These are phyloP conservation scores for Sebastes fasciatus DNA, from an alignment of 2,113 vertebrate genomes.

Conservation along the genomic window DNA sequence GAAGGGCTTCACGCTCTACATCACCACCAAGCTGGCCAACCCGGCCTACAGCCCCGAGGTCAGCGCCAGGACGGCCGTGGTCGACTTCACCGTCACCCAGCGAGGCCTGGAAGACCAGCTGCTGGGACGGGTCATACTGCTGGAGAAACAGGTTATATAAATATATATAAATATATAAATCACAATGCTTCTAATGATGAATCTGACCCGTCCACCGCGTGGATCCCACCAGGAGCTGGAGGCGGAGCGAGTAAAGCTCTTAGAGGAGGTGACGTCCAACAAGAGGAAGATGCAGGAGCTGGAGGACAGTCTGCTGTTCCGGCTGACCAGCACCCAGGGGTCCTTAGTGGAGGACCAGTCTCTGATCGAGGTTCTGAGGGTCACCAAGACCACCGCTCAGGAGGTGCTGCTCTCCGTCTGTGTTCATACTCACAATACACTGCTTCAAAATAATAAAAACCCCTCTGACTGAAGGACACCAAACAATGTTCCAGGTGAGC, in stretches of 20 bases:
- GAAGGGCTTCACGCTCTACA: constrained; percentile 86
- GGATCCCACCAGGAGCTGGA: constrained; percentile 85
- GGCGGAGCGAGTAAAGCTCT: constrained; percentile 86
- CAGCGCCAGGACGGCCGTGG: constrained; percentile 86
- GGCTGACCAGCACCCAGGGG: constrained; percentile 87
- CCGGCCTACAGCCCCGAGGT: constrained; percentile 89
- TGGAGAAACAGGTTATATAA: constrained; percentile 83
- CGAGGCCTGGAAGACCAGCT: constrained; percentile 90
- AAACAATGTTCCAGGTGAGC: constrained; percentile 81
- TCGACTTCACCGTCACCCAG: constrained; percentile 90
- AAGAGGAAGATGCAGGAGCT: constrained; percentile 90
- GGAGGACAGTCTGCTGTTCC: constrained; percentile 87
- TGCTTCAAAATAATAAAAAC: neutral
- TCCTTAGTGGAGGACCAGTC: constrained; percentile 89
- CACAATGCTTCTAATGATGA: too few species aligned
- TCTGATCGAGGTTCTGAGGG: constrained; percentile 86
- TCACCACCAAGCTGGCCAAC: constrained; percentile 90
- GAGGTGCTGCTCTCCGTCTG: constrained; percentile 76
- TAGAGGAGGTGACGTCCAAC: constrained; percentile 89
- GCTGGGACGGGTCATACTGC: constrained; percentile 88
- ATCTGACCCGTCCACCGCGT: neutral
- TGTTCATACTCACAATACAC: neutral
- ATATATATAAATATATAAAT: too few species aligned
- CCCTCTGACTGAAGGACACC: neutral
- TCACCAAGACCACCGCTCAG: constrained; percentile 87